Evolutionary conservation across 2,113 vertebrate genomes (phyloP), one percentile per base, ranked within the genome.

Genomic region (Nerophis lumbriciformis): DNA sequence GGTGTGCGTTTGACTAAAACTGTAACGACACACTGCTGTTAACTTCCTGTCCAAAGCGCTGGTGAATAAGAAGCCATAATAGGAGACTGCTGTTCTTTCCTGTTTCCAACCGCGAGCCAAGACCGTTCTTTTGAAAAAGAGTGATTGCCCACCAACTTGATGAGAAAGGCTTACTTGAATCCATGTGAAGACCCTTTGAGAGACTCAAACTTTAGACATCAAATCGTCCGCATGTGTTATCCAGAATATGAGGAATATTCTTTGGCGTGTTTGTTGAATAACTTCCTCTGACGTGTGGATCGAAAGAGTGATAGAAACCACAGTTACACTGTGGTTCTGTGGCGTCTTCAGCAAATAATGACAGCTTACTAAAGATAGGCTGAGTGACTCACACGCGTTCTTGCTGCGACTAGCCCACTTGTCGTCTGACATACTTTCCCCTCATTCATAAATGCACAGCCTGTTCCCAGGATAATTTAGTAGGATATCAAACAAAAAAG

Each of bases 321-420:
- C 83, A 83, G 82, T 83, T 78, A 85, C 77, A 66, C 83, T 83
- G 85, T 71, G 87, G 86, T 83, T 68, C 69, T 59, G 70, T 64
- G 54, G 67, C 63, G 52, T 61, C 69, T 68, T 64, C 69, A 72
- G 69, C 87, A 81, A 85, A 80, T 85, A 88, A 90, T 80, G 69
- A 76, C 78, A 79, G 82, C 80, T 85, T 87, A 80, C 76, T 86
- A 79, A 79, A 76, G 78, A 84, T 78, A 75, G 76, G 50, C 51
- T 51, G 48, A 69, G 71, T 84, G 82, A 87, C 75, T 86, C 85
- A 83, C 73, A 62, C 67, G 66, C 68, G 63, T 64, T 52, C 76
- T 68, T 58, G 64, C 72, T 73, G 53, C 58, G 67, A 59, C 73
- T 74, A 69, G 78, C 69, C 77, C 80, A 77, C 68, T 72, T 75